These are phyloP conservation scores for Phyllopteryx taeniolatus DNA, from an alignment of 2,113 vertebrate genomes.

Conservation along the genomic window DNA sequence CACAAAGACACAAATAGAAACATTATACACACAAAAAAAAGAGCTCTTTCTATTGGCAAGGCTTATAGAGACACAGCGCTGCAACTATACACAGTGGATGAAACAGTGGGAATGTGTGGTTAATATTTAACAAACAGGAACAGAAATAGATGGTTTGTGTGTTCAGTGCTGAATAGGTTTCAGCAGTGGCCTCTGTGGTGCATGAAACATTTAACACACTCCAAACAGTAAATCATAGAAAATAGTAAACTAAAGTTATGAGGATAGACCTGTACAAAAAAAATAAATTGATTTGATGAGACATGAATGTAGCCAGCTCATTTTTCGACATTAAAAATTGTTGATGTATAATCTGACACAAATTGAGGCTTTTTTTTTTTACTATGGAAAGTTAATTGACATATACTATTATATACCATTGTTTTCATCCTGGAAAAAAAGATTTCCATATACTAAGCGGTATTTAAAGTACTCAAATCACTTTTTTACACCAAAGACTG, in stretches of 20 bases:
- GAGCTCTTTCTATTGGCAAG: not conserved
- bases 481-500: constrained; percentile 12
- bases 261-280: constrained; percentile 53
- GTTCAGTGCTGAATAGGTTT: constrained; percentile 61
- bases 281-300: constrained; percentile 29
- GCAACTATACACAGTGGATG: constrained; percentile 48
- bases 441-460: too few species aligned
- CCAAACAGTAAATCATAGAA: constrained; percentile 68
- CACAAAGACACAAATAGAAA: constrained; percentile 14
- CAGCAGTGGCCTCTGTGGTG: constrained; percentile 58
- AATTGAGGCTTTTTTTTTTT: not conserved
- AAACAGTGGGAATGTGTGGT: constrained; percentile 64
- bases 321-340: not conserved
- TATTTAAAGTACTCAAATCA: constrained; percentile 34
- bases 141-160: constrained; percentile 72
- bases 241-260: constrained; percentile 69
- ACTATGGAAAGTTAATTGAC: not conserved
- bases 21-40: constrained; percentile 15
- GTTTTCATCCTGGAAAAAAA: not conserved
- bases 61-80: constrained; percentile 6
- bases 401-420: not conserved
- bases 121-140: constrained; percentile 76
- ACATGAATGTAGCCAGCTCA: constrained; percentile 1
- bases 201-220: constrained; percentile 71
- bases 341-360: constrained; percentile 1